Percentiles rank a stretch among this genome's conserved stretches.
Evolutionary conservation across 1,140 invertebrate genomes (phyloP).

Genomic region (Lethrus apterus): DNA sequence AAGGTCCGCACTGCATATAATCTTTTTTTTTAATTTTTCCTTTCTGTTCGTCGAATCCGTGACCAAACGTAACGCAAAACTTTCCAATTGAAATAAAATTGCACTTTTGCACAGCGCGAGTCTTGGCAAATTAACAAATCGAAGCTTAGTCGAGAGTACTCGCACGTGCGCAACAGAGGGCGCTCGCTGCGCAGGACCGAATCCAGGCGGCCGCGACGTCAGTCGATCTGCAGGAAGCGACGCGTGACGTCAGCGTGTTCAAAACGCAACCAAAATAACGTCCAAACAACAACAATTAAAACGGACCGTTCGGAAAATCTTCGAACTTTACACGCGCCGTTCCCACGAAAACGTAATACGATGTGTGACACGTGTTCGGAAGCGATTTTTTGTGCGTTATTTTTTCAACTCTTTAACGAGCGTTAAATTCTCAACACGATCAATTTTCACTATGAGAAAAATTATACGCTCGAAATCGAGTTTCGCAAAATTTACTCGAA

Average conservation of each 20-base stretch:
- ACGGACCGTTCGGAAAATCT: not conserved
- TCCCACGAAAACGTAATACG: not conserved
- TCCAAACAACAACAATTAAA: not conserved
- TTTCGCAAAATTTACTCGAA: no score
- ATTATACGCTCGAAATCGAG: no score
- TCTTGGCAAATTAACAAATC: slow-evolving; percentile 38
- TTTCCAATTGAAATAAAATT: slow-evolving; percentile 12
- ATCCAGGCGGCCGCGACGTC: slow-evolving; percentile 26
- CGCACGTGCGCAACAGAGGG: slow-evolving; percentile 30
- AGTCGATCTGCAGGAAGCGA: slow-evolving; percentile 33
- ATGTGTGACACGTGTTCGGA: not conserved
- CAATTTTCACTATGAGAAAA: no score
- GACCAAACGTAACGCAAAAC: no score
- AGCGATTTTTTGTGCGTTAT: not conserved
- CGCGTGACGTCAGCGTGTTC: slow-evolving; percentile 22
- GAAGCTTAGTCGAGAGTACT: slow-evolving; percentile 28
- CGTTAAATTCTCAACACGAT: not conserved
- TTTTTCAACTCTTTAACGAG: not conserved
- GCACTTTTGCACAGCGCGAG: slow-evolving; percentile 24
- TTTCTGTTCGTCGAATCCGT: no score
- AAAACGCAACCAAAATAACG: slow-evolving; percentile 3
- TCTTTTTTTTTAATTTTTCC: no score
- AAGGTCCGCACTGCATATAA: no score
- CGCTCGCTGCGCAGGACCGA: slow-evolving; percentile 33
- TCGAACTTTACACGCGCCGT: not conserved